Percentiles rank a stretch among this genome's conserved stretches.
Conservation (phyloP, 1,140 invertebrate species). For the Drosophila pseudoobscura region DNA sequence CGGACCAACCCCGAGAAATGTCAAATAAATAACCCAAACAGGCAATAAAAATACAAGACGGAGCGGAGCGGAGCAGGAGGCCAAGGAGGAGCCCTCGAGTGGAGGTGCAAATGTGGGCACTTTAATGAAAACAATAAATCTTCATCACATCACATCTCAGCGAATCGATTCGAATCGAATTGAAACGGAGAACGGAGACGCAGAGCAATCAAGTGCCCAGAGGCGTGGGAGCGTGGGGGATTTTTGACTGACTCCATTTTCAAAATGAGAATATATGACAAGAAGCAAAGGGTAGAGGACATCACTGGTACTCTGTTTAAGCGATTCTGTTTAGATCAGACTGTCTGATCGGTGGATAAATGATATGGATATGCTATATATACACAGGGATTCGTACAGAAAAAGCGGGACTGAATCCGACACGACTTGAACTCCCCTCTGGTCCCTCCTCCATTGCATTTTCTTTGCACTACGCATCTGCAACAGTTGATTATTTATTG, state of each 20-base stretch:
- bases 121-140: conserved; percentile 79
- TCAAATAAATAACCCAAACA: conserved; percentile 73
- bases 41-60: conserved; percentile 56
- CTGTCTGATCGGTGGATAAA: too few relatives aligned
- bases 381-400: too few relatives aligned
- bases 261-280: not conserved
- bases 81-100: conserved; percentile 36
- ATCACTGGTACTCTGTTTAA: too few relatives aligned
- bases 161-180: conserved; percentile 46
- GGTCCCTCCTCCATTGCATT: not conserved
- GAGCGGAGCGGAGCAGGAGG: not conserved
- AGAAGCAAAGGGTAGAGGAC: too few relatives aligned
- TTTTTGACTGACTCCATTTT: not conserved
- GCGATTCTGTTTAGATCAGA: too few relatives aligned
- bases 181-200: not conserved
- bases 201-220: conserved; percentile 47
- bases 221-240: not conserved
- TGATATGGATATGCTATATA: too few relatives aligned
- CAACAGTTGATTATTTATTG: conserved; percentile 62
- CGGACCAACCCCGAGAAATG: conserved; percentile 66
- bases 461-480: not conserved
- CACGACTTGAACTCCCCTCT: too few relatives aligned
- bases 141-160: conserved; percentile 65
- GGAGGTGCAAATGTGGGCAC: conserved; percentile 74
- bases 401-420: too few relatives aligned